Percentiles rank a stretch among this genome's conserved stretches.
phyloP scores from a whole-genome alignment of 2,797 vertebrate genomes.

The Macropodus opercularis region DNA sequence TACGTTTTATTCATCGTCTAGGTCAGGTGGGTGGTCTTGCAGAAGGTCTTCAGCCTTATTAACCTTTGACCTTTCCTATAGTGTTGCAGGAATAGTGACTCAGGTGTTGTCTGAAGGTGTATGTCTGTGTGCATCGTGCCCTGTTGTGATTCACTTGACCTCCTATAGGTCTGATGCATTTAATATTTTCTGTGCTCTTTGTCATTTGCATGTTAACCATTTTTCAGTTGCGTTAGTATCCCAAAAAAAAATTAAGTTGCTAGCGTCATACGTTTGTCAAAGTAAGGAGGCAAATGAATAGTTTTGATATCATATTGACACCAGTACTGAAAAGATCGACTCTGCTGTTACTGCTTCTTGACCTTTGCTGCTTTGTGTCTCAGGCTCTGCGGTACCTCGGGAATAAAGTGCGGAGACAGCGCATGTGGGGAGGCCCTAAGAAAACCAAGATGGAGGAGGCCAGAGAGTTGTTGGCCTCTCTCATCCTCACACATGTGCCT shows the following conservation, averaged over 20 bases:
- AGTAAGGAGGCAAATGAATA: background rate
- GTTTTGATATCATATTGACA: background rate
- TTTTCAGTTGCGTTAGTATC: too few relatives aligned
- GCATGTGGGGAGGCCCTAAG: conserved; percentile 99
- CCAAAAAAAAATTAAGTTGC: too few relatives aligned
- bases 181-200: conserved; percentile 1
- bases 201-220: too few relatives aligned
- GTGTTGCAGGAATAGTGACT: conserved; percentile 41
- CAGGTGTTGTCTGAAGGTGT: conserved; percentile 53
- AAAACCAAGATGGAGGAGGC: conserved; percentile 99
- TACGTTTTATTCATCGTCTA: conserved; percentile 1
- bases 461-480: conserved; percentile 93
- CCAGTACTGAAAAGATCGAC: background rate
- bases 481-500: conserved; percentile 94
- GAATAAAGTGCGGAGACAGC: conserved; percentile 96
- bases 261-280: background rate
- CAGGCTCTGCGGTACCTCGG: conserved; percentile 96
- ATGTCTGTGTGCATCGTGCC: conserved; percentile 9
- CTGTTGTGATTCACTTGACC: conserved; percentile 51
- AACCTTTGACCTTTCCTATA: conserved; percentile 67
- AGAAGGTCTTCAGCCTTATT: conserved; percentile 51
- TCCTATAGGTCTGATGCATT: conserved; percentile 13
- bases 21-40: conserved; percentile 71
- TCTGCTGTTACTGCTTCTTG: background rate
- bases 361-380: conserved; percentile 23